Evolutionary conservation across 2,113 vertebrate genomes (phyloP).

Genomic region (Triplophysa tibetana): DNA sequence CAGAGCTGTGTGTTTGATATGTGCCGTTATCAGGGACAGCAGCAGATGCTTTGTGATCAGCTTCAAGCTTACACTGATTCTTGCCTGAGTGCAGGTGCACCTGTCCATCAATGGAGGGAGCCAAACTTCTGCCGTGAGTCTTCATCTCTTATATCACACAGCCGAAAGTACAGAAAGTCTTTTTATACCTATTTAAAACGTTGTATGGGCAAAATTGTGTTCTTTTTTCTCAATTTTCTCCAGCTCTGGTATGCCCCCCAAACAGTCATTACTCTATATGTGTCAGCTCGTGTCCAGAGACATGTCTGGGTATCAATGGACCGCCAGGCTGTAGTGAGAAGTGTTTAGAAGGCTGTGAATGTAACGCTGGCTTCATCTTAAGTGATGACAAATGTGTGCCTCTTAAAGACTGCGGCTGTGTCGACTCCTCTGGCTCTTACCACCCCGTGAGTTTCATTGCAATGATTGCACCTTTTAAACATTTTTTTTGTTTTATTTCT

Average conservation of each 20-base stretch:
- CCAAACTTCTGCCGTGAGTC: conserved; percentile 79
- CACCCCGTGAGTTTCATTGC: conserved; percentile 69
- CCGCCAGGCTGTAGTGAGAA: conserved; percentile 62
- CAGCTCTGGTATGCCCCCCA: conserved; percentile 74
- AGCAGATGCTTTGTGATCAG: conserved; percentile 73
- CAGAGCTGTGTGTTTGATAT: conserved; percentile 78
- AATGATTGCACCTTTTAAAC: not conserved
- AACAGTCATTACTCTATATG: conserved; percentile 80
- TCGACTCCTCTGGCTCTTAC: conserved; percentile 66
- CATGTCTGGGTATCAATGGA: conserved; percentile 65
- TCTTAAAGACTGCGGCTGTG: conserved; percentile 74
- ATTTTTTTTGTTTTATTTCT: too few species aligned
- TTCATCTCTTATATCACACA: not conserved
- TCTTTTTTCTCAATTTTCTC: not conserved
- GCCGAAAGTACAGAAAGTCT: not conserved
- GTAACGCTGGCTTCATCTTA: conserved; percentile 74
- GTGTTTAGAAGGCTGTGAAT: conserved; percentile 77
- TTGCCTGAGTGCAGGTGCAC: conserved; percentile 74
- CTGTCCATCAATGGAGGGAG: conserved; percentile 76
- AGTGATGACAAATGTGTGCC: conserved; percentile 71
- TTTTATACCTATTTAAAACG: too few species aligned
- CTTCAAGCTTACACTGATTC: conserved; percentile 76
- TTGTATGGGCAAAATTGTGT: too few species aligned
- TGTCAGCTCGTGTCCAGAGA: conserved; percentile 71
- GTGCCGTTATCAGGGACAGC: conserved; percentile 75